A percentile compares a stretch with the other conserved stretches of the same genome.
Evolutionary conservation across 2,113 vertebrate species (phyloP).

Genomic region (Gymnogyps californianus): DNA sequence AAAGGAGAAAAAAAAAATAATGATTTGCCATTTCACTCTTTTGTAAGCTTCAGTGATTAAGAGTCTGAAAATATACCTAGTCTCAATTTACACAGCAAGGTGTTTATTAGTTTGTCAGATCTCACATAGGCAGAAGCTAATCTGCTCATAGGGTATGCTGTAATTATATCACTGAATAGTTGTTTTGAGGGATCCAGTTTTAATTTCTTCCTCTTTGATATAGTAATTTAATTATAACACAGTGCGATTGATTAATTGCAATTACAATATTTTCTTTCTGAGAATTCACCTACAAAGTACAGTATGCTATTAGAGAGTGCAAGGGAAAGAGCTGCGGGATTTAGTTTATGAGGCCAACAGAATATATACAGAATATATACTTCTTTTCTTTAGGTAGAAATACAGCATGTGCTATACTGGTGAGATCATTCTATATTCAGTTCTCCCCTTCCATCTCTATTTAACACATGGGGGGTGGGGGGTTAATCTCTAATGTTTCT

Average conservation of each 20-base stretch:
- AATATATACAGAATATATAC: not conserved
- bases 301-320: not conserved
- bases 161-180: constrained; percentile 42
- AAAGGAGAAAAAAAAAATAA: not conserved
- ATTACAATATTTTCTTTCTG: constrained; percentile 4
- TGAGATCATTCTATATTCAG: not conserved
- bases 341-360: not conserved
- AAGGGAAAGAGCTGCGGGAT: not conserved
- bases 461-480: accelerated
- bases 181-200: constrained; percentile 29
- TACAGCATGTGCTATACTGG: not conserved
- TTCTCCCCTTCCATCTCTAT: not conserved
- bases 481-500: not conserved
- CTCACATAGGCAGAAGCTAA: constrained; percentile 46
- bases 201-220: constrained; percentile 54
- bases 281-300: not conserved
- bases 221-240: constrained; percentile 50
- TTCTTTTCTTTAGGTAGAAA: not conserved
- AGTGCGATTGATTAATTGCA: constrained; percentile 21
- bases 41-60: constrained; percentile 48
- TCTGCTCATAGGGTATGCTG: constrained; percentile 40
- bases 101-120: constrained; percentile 65
- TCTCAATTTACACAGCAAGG: constrained; percentile 59
- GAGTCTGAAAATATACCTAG: constrained; percentile 38
- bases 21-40: not conserved